Evolutionary conservation across 1,140 invertebrate genomes (phyloP), one percentile per base, ranked within the genome.

Genomic region (Bombus cullumanus): DNA sequence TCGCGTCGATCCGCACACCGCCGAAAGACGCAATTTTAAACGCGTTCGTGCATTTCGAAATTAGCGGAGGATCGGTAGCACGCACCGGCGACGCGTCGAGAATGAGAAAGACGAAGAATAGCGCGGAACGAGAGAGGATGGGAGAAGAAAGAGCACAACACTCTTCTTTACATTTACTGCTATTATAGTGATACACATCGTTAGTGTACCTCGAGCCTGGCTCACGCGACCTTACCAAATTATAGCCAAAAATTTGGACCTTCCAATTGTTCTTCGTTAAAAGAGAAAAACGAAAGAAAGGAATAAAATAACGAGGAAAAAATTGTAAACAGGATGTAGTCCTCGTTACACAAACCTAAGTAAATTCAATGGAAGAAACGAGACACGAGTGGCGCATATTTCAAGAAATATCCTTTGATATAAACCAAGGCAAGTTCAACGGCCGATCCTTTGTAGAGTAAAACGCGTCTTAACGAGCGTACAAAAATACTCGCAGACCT

Each of bases 161-260:
- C 39, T 41, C 37, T 22, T 39, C 43, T 39, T 83, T 76, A 66
- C 80, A 53, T 88, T 80, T 89, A 83, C 72, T 68, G 69, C 53
- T 72, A 77, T 88, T 83, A 86, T 71, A 64, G 75, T 77, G 87
- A 86, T 78, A 68, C 78, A 79, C 78, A 81, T 88, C 72, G 85
- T 83, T 77, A 79, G 77, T 83, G 76, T 62, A 73, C 13, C 72
- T 73, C 22, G 31, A n/a, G 57, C 34, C 13, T 73, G 72, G 80
- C 73, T 34, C 89, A 91, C 83, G 89, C 87, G 75, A 92, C 80
- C 59, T 73, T 84, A 79, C 59, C 72, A 85, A 87, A 92, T 91
- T 88, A 79, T 81, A 43, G 39, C 34, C 72, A 68, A 89, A 85
- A 86, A 79, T 53, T 83, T 71, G 28, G 18, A n/a, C 28, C 62